Evolutionary conservation across 2,113 vertebrate species (phyloP).

Genomic region (Syrmaticus mikado): DNA sequence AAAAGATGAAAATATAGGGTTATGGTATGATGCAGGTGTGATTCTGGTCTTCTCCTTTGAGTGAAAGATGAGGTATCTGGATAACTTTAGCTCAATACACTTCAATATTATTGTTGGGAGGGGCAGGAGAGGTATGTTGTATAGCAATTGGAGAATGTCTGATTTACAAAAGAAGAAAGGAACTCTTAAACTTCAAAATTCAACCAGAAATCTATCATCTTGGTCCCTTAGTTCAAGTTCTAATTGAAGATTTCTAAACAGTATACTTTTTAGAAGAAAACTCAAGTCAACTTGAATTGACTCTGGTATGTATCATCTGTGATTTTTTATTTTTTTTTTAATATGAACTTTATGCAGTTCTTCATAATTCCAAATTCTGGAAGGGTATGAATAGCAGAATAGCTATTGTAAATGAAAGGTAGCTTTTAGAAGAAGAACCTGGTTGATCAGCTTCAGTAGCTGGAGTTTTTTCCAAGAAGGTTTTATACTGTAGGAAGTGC

Average conservation of each 20-base stretch:
- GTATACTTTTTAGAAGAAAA: background rate
- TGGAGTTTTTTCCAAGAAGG: background rate
- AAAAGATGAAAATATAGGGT: background rate
- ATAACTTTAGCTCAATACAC: background rate
- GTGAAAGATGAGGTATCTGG: background rate
- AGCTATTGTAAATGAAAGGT: background rate
- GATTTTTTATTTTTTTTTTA: background rate
- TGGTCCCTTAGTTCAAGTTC: background rate
- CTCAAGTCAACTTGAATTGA: background rate
- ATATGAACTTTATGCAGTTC: background rate
- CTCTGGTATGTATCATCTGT: background rate
- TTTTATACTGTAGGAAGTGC: accelerated
- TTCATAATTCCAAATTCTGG: background rate
- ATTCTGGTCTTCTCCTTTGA: background rate
- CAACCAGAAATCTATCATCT: background rate
- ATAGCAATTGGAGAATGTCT: background rate
- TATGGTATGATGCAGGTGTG: background rate
- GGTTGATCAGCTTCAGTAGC: background rate
- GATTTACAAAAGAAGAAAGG: background rate
- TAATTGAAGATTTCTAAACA: background rate
- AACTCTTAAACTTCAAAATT: background rate
- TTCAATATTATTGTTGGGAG: background rate
- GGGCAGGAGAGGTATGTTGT: background rate
- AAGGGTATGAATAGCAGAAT: background rate
- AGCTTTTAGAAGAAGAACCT: background rate